phyloP scores from a whole-genome alignment of 2,797 vertebrate genomes.

The Lutjanus campechanus region DNA sequence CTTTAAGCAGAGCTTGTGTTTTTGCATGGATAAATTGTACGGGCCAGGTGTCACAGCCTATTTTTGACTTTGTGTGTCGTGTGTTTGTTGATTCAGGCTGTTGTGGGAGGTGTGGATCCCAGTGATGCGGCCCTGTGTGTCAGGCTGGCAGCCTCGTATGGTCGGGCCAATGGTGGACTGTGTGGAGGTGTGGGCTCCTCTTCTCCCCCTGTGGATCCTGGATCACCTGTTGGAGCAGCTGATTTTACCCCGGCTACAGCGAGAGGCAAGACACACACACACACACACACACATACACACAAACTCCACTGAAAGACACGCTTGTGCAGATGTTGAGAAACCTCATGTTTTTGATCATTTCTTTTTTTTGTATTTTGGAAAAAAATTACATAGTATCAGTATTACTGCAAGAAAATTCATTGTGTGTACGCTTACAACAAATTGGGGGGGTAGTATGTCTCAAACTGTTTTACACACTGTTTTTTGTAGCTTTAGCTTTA shows the following conservation, averaged over 20 bases:
- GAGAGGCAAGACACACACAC: constrained; percentile 86
- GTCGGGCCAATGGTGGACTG: constrained; percentile 97
- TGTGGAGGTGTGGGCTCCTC: constrained; percentile 92
- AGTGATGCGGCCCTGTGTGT: constrained; percentile 89
- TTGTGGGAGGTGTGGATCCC: constrained; percentile 98
- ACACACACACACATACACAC: neutral
- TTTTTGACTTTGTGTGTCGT: constrained; percentile 28
- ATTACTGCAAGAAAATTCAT: too few relatives aligned
- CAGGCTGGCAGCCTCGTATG: constrained; percentile 93
- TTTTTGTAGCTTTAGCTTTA: too few relatives aligned
- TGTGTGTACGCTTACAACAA: too few relatives aligned
- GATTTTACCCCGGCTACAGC: constrained; percentile 95
- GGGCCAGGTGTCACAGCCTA: neutral
- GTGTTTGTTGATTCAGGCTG: constrained; percentile 80
- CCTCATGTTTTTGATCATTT: neutral
- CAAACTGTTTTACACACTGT: too few relatives aligned
- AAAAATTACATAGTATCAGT: too few relatives aligned
- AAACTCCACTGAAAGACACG: neutral
- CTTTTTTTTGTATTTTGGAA: too few relatives aligned
- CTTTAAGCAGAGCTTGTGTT: neutral
- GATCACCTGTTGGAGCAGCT: constrained; percentile 96
- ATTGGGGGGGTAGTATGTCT: too few relatives aligned
- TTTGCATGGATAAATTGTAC: neutral
- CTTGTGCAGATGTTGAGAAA: neutral
- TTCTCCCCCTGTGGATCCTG: constrained; percentile 94